phyloP scores from a whole-genome alignment of 2,888 invertebrate species.

The Amblyjoppa fuscipennis region DNA sequence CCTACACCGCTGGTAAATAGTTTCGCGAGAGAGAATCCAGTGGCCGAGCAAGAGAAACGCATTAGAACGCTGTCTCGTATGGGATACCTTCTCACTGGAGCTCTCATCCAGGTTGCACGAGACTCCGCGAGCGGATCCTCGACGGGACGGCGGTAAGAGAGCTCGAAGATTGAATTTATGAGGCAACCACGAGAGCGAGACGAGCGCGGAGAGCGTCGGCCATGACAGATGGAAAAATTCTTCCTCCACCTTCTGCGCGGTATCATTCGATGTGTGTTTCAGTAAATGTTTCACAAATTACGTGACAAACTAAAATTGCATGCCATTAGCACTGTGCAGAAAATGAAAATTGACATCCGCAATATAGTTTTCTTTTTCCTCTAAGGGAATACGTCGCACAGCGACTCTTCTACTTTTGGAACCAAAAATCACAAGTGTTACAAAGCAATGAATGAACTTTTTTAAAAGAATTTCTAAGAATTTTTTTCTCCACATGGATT shows the following conservation, averaged over 20 bases:
- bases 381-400: neutral
- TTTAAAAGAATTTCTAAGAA: no score
- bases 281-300: constrained; percentile 23
- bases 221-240: constrained; percentile 53
- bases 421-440: no score
- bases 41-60: constrained; percentile 75
- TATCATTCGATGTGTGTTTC: constrained; percentile 6
- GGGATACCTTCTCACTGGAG: constrained; percentile 46
- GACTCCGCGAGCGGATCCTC: constrained; percentile 24
- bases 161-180: constrained; percentile 65
- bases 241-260: constrained; percentile 13
- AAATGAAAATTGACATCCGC: neutral
- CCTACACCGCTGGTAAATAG: constrained; percentile 56
- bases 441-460: no score
- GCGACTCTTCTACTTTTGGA: no score
- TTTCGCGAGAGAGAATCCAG: constrained; percentile 70
- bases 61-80: constrained; percentile 70
- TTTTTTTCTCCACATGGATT: no score
- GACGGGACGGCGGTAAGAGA: constrained; percentile 29
- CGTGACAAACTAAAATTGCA: constrained; percentile 3
- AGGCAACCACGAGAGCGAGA: constrained; percentile 33
- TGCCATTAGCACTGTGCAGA: neutral
- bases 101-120: constrained; percentile 34
- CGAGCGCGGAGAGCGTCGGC: constrained; percentile 25
- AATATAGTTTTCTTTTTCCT: neutral